phyloP scores from a whole-genome alignment of 2,797 vertebrate genomes.

The Spea hammondii region DNA sequence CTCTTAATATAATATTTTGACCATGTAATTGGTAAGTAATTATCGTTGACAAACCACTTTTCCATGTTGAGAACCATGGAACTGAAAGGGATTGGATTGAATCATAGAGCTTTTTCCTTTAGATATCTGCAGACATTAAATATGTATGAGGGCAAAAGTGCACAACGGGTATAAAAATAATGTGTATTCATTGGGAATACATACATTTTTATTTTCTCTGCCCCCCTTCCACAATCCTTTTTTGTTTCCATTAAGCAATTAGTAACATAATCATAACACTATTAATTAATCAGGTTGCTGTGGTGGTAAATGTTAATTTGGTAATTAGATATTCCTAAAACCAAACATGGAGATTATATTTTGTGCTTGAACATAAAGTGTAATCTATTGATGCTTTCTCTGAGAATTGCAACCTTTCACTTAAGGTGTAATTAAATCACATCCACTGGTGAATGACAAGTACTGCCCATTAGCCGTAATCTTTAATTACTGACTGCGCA shows the following conservation, averaged over 20 bases:
- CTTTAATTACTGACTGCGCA: slow-evolving; percentile 12
- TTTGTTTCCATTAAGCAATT: slow-evolving; percentile 43
- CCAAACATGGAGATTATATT: slow-evolving; percentile 44
- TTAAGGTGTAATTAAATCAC: slow-evolving; percentile 45
- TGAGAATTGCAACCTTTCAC: slow-evolving; percentile 45
- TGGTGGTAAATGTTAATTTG: slow-evolving; percentile 51
- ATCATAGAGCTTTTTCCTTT: slow-evolving; percentile 35
- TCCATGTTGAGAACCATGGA: slow-evolving; percentile 60
- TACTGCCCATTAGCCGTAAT: slow-evolving; percentile 13
- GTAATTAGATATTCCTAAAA: slow-evolving; percentile 48
- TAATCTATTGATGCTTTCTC: slow-evolving; percentile 39
- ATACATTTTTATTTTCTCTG: slow-evolving; percentile 28
- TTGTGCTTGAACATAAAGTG: slow-evolving; percentile 43
- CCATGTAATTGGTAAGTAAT: slow-evolving; percentile 76
- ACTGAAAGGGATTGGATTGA: slow-evolving; percentile 42
- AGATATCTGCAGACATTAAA: slow-evolving; percentile 38
- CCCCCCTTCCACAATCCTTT: slow-evolving; percentile 27
- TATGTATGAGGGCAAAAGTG: slow-evolving; percentile 49
- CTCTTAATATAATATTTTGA: slow-evolving; percentile 72
- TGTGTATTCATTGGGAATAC: slow-evolving; percentile 35
- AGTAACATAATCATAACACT: slow-evolving; percentile 47
- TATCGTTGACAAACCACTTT: slow-evolving; percentile 76
- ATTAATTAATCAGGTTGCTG: slow-evolving; percentile 50
- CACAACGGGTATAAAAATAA: slow-evolving; percentile 34
- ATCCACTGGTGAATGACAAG: slow-evolving; percentile 29